Percentiles rank a stretch among this genome's conserved stretches.
Evolutionary conservation across 2,113 vertebrate genomes (phyloP).

Genomic region (Mirounga angustirostris): DNA sequence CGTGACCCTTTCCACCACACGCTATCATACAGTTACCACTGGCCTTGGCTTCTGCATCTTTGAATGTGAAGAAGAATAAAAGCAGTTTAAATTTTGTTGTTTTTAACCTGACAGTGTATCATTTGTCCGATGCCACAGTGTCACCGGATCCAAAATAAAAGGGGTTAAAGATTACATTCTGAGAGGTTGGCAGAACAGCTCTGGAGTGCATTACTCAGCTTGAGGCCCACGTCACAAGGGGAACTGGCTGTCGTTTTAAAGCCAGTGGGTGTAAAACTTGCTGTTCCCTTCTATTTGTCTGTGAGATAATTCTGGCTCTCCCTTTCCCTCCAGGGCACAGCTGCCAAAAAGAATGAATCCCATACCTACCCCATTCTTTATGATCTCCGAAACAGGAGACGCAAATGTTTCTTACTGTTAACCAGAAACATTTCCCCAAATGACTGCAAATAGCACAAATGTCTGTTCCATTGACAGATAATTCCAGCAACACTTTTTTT

Average conservation of each 20-base stretch:
- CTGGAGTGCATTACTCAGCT: conserved; percentile 62
- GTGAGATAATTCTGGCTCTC: conserved; percentile 75
- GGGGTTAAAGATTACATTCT: conserved; percentile 43
- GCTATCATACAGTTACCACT: background rate
- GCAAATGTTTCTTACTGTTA: conserved; percentile 46
- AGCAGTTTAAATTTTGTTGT: background rate
- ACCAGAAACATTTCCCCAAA: conserved; percentile 25
- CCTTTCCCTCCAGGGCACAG: background rate
- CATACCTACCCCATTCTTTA: conserved; percentile 63
- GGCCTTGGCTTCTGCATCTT: background rate
- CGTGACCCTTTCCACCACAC: background rate
- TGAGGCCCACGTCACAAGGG: conserved; percentile 42
- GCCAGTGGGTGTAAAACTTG: conserved; percentile 58
- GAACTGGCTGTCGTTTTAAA: background rate
- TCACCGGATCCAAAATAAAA: background rate
- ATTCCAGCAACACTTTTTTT: conserved; percentile 25
- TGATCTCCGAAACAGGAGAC: conserved; percentile 66
- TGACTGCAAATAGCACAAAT: background rate
- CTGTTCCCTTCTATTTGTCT: conserved; percentile 69
- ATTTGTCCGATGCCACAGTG: background rate
- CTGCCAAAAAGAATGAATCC: conserved; percentile 76
- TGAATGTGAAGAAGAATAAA: background rate
- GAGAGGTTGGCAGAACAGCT: background rate
- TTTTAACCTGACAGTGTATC: background rate
- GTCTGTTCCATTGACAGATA: conserved; percentile 58